Evolutionary conservation across 2,888 invertebrate genomes (phyloP), one percentile per base, ranked within the genome.

Genomic region (Monoplex corrugatus): DNA sequence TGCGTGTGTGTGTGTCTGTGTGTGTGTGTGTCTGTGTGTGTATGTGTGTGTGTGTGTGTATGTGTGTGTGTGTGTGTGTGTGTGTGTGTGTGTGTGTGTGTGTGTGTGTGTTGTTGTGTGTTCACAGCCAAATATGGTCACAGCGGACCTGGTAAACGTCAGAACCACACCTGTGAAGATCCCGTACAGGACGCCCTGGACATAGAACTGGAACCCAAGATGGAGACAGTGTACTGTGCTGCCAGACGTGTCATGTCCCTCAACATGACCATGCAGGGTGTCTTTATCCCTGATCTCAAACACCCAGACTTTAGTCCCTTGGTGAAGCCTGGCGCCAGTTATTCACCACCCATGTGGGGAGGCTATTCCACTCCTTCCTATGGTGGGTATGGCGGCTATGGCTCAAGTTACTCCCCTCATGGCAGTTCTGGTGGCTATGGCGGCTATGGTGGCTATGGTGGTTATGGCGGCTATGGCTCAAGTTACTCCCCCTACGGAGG

Each of bases 131-230:
- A 13, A 32, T 5, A 82, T 28, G n/a, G 32, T 10, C 16, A 13
- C 82, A 3, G n/a, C 13, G 32, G 82, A n/a, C 82, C 82, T 23
- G 13, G 32, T 0, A 44, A 82, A 32, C 82, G 82, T 0, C 44
- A 45, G 82, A 82, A 82, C 82, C 82, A 82, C 45, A 32, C 45
- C 32, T 82, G 82, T 82, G 82, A 82, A 82, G 82, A n/a, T 13
- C 44, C 82, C 28, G 82, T 82, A 44, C 82, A 82, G 45, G 32
- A 82, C 32, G 82, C 82, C 19, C 32, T 82, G 82, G 32, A 82
- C n/a, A 13, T 45, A 13, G 82, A 82, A 45, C 82, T 82, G 82
- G 82, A 45, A 32, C 82, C 82, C 82, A 82, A 32, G n/a, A 82
- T 32, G 82, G 82, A 82, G 23, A 45, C 19, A 6, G 82, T 82